Evolutionary conservation across 1,140 invertebrate genomes (phyloP), one percentile per base, ranked within the genome.

Genomic region (Drosophila neocordata): DNA sequence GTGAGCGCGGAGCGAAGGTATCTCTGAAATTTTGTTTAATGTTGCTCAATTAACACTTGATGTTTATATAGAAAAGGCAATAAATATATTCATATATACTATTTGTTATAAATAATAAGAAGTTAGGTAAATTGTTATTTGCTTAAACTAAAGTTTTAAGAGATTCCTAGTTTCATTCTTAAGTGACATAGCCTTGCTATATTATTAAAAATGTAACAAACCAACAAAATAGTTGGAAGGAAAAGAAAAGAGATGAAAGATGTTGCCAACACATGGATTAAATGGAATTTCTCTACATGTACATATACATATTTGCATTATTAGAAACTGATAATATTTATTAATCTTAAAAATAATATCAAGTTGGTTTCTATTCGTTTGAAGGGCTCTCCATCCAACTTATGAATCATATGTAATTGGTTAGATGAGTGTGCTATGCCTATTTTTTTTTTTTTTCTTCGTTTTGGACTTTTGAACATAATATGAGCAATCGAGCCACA

Each of bases 401-500:
- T 5, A 24, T 48, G 41, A 48, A 8, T 48, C 41, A 48, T 48
- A 1, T 6, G 6, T 24, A 2, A 15, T 2, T 24, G 31, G 65
- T 58, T 44, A 44, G 58, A 20, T 13, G 13, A 2, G 13, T 24
- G 22, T 24, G 22, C 22, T 24, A 24, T 24, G 13, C n/a, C 5
- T 5, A 24, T 24, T 24, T 24, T 44, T 9, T 44, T 44, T 44
- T 8, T 44, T 9, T 1, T n/a, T n/a, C n/a, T n/a, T n/a, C n/a
- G n/a, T n/a, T n/a, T n/a, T n/a, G n/a, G n/a, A 18, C 7, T 44
- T 44, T 44, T 8, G 8, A 20, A 6, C 15, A 44, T 18, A 15
- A 9, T 11, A 48, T 48, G 18, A 48, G 59, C 34, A 44, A 58
- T n/a, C 52, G 7, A 34, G 48, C 15, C 20, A 38, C 56, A 24